Base-by-base conservation (phyloP, 2,888 invertebrate species). In the Ectemnius lituratus region DNA sequence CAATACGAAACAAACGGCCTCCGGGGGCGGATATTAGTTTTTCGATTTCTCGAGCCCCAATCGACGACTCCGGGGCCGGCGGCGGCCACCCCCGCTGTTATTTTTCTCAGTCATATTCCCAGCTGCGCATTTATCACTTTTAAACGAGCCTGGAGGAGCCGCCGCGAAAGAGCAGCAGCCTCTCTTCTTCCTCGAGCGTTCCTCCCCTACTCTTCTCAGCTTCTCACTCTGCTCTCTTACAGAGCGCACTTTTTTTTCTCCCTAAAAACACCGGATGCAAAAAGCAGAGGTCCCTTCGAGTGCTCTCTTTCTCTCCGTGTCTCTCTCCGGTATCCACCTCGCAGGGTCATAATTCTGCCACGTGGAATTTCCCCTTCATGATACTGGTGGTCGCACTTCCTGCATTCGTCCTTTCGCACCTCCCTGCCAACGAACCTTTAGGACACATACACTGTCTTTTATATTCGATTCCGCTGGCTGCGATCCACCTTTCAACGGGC, bases 1-100 rank as follows among this genome's bases (percentile, higher is more conserved):
- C 90, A 90, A 90, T 90, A 84, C 90, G 88, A 90, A 90, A 90
- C 90, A 90, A 90, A 90, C 90, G 89, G 88, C 87, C 88, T 83
- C 84, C 87, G 84, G 86, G 86, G 87, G 85, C 90, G 90, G 90
- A 90, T 90, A 90, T 90, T 90, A 90, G 89, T 90, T 90, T 90
- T 90, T 90, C 90, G 90, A 89, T 89, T 89, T 81, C 84, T 87
- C 86, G 74, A 83, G 79, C 74, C 82, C 80, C 83, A 72, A 79
- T 86, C 85, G 84, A 84, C 77, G 82, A 80, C 62, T 65, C 70
- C 60, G 78, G 78, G 74, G 75, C 71, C 70, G 71, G 73, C 70
- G 71, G 73, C 70, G 52, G 14, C 77, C 56, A 47, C 63, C 67
- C 81, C 75, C 81, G 75, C 69, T 70, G 83, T 79, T 87, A 89